Evolutionary conservation across 2,113 vertebrate species (phyloP), one percentile per base, ranked within the genome.

Genomic region (Osmerus eperlanus): DNA sequence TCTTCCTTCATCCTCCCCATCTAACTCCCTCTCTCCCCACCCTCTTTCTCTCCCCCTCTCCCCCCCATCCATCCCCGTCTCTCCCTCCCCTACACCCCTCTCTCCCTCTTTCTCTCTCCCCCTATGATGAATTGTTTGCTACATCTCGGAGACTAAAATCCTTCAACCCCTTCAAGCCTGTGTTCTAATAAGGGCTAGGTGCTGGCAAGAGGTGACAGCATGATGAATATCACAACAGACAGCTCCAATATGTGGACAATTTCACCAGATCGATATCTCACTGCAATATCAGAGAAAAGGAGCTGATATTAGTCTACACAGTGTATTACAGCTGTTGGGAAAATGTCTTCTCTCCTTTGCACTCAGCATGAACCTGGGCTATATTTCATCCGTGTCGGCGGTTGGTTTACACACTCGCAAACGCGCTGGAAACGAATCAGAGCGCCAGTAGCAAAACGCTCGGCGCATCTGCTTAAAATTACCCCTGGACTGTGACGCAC

Each of bases 211-310:
- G 93, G 93, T 98, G 96, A 98, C 96, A 98, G 93, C 87, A 95
- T 98, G 96, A 98, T 97, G 96, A 97, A 98, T 97, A 97, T 96
- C 94, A 95, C 95, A 97, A 96, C 96, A 97, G 96, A 98, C 96
- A 98, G 95, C 95, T 97, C 96, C 97, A 98, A 98, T 97, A 98
- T 98, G 95, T n/a, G 96, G 93, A 96, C 96, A 95, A 96, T 98
- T 98, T 98, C 94, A 95, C 93, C 94, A 95, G 95, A 98, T 98
- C 95, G 96, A 98, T 98, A 99, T 98, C 96, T 95, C 93, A 86
- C 94, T 94, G 95, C 96, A 96, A 97, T 97, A 96, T 97, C 94
- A 95, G 94, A 95, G 95, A 95, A 96, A 95, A 96, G 95, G 93
- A 96, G 95, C 93, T 95, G 96, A 97, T 99, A 97, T 97, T 98